Evolutionary conservation across 1,140 invertebrate species (phyloP).

Genomic region (Coenobita brevimanus): DNA sequence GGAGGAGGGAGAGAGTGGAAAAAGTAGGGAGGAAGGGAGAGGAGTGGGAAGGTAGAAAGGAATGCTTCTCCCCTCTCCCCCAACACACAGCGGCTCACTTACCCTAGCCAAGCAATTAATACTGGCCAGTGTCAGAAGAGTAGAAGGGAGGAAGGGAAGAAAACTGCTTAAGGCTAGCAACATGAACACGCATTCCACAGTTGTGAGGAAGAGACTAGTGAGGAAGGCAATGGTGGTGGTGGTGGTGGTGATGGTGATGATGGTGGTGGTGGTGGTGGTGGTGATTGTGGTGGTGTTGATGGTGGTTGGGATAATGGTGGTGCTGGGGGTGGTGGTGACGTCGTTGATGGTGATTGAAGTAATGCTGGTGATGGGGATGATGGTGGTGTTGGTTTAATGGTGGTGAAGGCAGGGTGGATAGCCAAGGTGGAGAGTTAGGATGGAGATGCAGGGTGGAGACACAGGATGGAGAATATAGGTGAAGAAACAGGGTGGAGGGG

Average conservation of each 20-base stretch:
- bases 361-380: too few species aligned
- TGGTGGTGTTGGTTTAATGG: too few species aligned
- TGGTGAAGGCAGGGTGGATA: too few species aligned
- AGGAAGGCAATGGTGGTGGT: neutral
- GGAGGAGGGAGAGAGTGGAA: neutral
- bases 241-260: neutral
- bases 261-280: neutral
- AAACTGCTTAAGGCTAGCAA: too few species aligned
- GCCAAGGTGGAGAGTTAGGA: too few species aligned
- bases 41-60: neutral
- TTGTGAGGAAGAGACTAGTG: neutral
- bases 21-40: neutral
- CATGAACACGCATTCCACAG: neutral
- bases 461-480: too few species aligned
- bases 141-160: too few species aligned
- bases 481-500: too few species aligned
- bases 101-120: neutral
- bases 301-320: neutral
- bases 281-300: neutral
- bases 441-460: too few species aligned
- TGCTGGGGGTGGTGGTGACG: neutral
- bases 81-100: neutral
- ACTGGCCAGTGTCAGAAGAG: too few species aligned
- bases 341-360: neutral
- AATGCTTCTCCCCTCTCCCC: too few species aligned